Evolutionary conservation across 2,113 vertebrate genomes (phyloP).

Genomic region (Deroptyus accipitrinus): DNA sequence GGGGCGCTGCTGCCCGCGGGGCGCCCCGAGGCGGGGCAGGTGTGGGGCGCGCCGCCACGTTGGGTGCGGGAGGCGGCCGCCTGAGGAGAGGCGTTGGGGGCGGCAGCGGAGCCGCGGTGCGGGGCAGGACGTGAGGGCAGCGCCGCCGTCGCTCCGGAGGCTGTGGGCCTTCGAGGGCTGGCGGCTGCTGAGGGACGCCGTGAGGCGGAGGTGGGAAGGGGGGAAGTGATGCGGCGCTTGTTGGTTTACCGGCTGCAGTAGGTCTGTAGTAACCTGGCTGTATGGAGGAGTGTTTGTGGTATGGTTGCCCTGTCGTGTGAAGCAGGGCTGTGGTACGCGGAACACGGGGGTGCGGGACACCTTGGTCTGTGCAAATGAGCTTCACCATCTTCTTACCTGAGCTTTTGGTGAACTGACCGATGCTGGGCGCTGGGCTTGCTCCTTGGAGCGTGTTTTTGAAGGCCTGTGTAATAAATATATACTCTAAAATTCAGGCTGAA

Average conservation of each 20-base stretch:
- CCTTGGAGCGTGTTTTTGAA: background rate
- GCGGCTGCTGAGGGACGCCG: rapidly evolving
- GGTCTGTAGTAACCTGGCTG: background rate
- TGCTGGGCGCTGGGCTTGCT: background rate
- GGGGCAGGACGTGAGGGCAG: background rate
- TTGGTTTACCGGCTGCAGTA: rapidly evolving
- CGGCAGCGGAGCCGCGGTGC: too few species aligned
- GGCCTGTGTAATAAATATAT: rapidly evolving
- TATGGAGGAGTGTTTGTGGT: background rate
- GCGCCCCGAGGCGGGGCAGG: background rate
- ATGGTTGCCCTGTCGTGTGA: rapidly evolving
- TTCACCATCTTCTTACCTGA: background rate
- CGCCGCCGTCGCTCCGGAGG: rapidly evolving
- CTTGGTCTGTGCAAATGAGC: background rate
- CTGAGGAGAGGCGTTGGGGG: background rate
- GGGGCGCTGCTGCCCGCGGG: background rate
- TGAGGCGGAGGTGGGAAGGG: background rate
- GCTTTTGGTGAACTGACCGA: background rate
- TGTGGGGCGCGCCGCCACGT: background rate
- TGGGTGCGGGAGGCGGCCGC: background rate
- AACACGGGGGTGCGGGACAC: background rate
- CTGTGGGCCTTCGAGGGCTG: background rate
- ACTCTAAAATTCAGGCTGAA: too few species aligned
- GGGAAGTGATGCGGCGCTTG: rapidly evolving
- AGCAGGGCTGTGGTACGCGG: background rate